These are phyloP conservation scores for Eutolmus rufibarbis DNA, from an alignment of 2,888 invertebrate genomes.

Conservation along the genomic window DNA sequence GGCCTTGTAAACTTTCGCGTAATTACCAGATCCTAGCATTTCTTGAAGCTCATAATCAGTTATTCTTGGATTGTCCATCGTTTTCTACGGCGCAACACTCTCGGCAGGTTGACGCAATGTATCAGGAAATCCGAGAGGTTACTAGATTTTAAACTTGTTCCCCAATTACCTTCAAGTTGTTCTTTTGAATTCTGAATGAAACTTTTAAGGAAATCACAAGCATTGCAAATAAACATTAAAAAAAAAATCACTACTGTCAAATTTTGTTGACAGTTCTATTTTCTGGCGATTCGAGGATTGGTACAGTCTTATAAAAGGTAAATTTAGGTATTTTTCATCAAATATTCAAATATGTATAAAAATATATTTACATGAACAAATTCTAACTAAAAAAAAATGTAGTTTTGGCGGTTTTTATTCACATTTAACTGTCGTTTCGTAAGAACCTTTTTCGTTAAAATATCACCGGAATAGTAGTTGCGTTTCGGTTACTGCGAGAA, in stretches of 20 bases:
- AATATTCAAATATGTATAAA: too few species aligned
- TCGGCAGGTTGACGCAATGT: too few species aligned
- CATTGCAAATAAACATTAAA: neutral
- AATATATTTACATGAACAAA: too few species aligned
- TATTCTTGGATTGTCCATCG: slow-evolving; percentile 61
- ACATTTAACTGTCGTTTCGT: too few species aligned
- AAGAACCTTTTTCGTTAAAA: too few species aligned
- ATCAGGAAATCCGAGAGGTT: neutral
- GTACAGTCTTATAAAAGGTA: neutral
- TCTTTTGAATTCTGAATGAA: neutral
- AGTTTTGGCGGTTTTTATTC: too few species aligned
- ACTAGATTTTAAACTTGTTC: neutral
- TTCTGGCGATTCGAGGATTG: neutral
- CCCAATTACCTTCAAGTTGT: neutral
- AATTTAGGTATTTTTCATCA: too few species aligned
- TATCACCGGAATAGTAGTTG: too few species aligned
- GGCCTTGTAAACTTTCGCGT: slow-evolving; percentile 85
- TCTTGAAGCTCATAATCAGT: slow-evolving; percentile 76
- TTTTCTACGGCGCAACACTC: neutral
- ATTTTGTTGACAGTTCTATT: neutral
- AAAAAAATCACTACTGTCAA: neutral
- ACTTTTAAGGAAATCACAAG: neutral
- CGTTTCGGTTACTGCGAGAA: too few species aligned
- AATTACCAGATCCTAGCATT: slow-evolving; percentile 82
- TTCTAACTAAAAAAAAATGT: too few species aligned